These are phyloP conservation scores for Scaptomyza parva DNA, from an alignment of 2,888 invertebrate genomes.

Conservation along the genomic window DNA sequence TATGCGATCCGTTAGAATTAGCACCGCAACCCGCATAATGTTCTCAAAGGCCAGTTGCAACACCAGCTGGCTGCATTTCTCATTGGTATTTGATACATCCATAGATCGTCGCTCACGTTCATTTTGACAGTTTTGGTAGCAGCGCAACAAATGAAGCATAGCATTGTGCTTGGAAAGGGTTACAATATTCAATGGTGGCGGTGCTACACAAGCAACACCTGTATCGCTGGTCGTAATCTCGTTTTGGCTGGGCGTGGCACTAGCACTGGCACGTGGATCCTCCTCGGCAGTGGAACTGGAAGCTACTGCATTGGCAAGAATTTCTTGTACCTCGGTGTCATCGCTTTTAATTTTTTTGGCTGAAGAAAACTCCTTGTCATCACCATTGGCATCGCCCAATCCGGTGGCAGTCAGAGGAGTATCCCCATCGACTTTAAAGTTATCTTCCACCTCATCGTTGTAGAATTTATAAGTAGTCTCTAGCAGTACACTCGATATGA, in stretches of 20 bases:
- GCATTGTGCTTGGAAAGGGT: conserved; percentile 79
- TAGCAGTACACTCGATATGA: conserved; percentile 88
- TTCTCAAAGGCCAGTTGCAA: conserved; percentile 57
- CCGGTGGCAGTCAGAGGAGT: conserved; percentile 7
- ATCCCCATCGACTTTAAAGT: conserved; percentile 21
- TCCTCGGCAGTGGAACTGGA: conserved; percentile 44
- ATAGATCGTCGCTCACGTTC: conserved; percentile 17
- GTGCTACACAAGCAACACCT: conserved; percentile 38
- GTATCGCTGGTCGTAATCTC: conserved; percentile 47
- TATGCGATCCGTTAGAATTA: conserved; percentile 81
- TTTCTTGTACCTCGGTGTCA: conserved; percentile 85
- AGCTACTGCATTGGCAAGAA: conserved; percentile 79
- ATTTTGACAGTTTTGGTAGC: conserved; percentile 77
- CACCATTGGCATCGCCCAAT: conserved; percentile 17
- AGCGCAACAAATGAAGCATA: conserved; percentile 80
- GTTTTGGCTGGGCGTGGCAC: conserved; percentile 42
- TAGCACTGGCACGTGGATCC: conserved; percentile 29
- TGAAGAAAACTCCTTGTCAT: conserved; percentile 81
- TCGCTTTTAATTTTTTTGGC: conserved; percentile 85
- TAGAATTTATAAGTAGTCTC: conserved; percentile 84
- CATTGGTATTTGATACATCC: neutral
- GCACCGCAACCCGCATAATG: conserved; percentile 74
- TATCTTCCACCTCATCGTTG: conserved; percentile 73
- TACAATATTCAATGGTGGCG: conserved; percentile 50
- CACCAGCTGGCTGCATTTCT: conserved; percentile 26